Evolutionary conservation across 2,113 vertebrate species (phyloP).

Genomic region (Monopterus albus): DNA sequence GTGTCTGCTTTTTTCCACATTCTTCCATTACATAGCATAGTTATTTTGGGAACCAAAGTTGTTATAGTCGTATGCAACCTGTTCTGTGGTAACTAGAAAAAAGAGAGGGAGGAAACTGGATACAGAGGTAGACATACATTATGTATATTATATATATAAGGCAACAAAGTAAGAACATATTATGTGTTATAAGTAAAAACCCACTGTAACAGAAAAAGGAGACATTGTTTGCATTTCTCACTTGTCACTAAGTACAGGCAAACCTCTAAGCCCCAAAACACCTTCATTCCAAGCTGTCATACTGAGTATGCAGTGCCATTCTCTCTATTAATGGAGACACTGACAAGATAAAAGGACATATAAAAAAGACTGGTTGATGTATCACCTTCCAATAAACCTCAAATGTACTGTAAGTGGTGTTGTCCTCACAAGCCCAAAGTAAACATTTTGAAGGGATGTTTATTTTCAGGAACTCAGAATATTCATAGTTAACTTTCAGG

Average conservation of each 20-base stretch:
- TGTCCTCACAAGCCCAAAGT: too few relatives aligned
- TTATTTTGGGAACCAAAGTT: conserved; percentile 25
- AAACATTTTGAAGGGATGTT: too few relatives aligned
- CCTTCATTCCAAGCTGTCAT: not conserved
- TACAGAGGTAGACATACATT: not conserved
- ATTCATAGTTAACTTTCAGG: too few relatives aligned
- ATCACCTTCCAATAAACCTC: not conserved
- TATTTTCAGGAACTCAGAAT: too few relatives aligned
- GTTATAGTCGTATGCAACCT: conserved; percentile 7
- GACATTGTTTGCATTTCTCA: not conserved
- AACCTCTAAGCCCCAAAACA: not conserved
- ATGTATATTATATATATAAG: not conserved
- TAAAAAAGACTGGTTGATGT: not conserved
- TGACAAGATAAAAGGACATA: not conserved
- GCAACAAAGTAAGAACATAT: not conserved
- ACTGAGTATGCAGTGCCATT: not conserved
- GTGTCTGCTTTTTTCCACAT: conserved; percentile 18
- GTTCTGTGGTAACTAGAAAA: conserved; percentile 2
- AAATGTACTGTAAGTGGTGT: too few relatives aligned
- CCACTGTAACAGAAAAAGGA: not conserved
- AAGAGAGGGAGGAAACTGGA: not conserved
- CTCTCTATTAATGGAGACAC: not conserved
- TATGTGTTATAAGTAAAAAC: not conserved
- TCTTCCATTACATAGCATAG: not conserved
- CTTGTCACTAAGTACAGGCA: not conserved